Percentiles rank a stretch among this genome's conserved stretches.
Conservation (phyloP, 1,140 invertebrate genomes). For the Neotoxoptera formosana region DNA sequence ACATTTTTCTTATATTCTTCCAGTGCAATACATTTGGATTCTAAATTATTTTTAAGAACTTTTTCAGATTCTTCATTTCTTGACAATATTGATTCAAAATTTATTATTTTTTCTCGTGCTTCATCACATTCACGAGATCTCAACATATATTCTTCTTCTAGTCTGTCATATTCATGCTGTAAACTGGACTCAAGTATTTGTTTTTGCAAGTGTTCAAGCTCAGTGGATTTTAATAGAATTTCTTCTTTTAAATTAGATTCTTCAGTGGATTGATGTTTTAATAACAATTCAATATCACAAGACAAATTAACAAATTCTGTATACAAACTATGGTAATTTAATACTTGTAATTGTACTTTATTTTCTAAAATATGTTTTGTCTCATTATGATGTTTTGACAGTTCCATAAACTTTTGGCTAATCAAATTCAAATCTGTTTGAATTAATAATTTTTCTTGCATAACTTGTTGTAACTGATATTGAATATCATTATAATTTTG, state of each 20-base stretch:
- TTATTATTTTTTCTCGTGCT: neutral
- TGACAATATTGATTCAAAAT: constrained; percentile 24
- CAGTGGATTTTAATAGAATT: neutral
- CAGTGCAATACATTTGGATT: neutral
- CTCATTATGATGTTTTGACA: neutral
- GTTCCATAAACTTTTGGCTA: constrained; percentile 14
- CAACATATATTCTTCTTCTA: constrained; percentile 46
- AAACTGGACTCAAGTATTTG: constrained; percentile 33
- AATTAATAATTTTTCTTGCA: neutral
- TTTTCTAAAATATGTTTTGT: neutral
- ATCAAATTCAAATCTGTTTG: constrained; percentile 2
- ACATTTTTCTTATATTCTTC: constrained; percentile 49
- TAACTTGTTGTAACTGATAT: neutral
- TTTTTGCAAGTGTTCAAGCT: constrained; percentile 30
- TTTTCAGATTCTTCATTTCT: constrained; percentile 26
- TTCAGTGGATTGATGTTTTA: neutral
- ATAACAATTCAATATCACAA: constrained; percentile 30
- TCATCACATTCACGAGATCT: constrained; percentile 12
- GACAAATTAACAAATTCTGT: constrained; percentile 18
- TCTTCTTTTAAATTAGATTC: constrained; percentile 49
- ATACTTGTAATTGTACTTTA: constrained; percentile 13
- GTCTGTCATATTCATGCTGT: constrained; percentile 27
- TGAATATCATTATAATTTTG: neutral
- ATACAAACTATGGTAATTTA: constrained; percentile 1
- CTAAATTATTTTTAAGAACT: neutral